phyloP scores from a whole-genome alignment of 2,113 vertebrate species.

The Gobiocypris rarus region DNA sequence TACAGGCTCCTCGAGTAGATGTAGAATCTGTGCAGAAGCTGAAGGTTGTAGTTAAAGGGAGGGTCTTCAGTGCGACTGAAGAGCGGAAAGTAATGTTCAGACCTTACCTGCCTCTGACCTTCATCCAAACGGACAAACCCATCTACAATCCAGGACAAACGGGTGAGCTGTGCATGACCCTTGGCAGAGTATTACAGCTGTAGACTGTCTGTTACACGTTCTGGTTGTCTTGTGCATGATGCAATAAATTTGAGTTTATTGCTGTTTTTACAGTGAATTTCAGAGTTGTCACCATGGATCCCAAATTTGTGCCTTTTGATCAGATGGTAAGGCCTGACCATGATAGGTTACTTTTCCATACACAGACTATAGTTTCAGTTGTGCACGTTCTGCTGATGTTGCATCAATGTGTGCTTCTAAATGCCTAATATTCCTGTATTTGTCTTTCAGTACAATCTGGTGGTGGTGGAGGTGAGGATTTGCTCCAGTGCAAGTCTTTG shows the following conservation, averaged over 20 bases:
- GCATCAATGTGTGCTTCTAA: too few relatives aligned
- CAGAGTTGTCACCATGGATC: neutral
- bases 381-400: too few relatives aligned
- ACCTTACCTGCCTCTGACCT: conserved; percentile 49
- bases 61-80: conserved; percentile 61
- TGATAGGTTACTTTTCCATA: too few relatives aligned
- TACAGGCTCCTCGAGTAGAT: conserved; percentile 63
- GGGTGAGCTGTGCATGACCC: conserved; percentile 54
- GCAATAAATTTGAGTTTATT: too few relatives aligned
- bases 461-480: neutral
- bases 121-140: conserved; percentile 73
- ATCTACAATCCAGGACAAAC: conserved; percentile 75
- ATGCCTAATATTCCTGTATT: too few relatives aligned
- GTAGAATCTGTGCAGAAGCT: conserved; percentile 48
- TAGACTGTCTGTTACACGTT: too few relatives aligned
- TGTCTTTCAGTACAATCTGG: neutral
- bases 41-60: conserved; percentile 62
- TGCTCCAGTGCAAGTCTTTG: neutral
- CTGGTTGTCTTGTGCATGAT: too few relatives aligned
- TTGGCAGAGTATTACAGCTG: neutral
- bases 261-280: neutral
- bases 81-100: conserved; percentile 65
- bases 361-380: too few relatives aligned
- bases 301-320: neutral
- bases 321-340: neutral